Percentiles rank a stretch among this genome's conserved stretches.
Conservation (phyloP, 2,113 vertebrate species). For the Tamias sibiricus region DNA sequence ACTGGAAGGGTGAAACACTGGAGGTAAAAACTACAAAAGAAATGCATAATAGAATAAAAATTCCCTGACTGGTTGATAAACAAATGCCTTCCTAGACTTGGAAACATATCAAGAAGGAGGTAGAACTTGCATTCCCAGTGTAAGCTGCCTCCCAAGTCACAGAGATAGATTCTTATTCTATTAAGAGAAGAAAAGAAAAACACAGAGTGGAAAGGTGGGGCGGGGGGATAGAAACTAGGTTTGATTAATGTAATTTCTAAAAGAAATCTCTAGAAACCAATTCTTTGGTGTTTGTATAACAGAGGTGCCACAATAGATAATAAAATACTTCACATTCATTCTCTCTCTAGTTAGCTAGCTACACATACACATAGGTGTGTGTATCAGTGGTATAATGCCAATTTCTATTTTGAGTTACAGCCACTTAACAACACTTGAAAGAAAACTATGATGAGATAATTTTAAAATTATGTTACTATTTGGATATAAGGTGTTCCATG, state of each 20-base stretch:
- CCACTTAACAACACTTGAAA: background rate
- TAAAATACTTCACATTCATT: background rate
- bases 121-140: background rate
- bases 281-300: background rate
- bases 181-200: slow-evolving; percentile 29
- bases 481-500: too few relatives aligned
- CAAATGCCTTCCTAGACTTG: background rate
- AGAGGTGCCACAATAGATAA: background rate
- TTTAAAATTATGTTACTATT: background rate
- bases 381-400: background rate
- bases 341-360: background rate
- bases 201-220: background rate
- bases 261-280: background rate
- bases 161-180: background rate
- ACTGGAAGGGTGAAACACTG: too few relatives aligned
- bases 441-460: background rate
- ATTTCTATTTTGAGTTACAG: background rate
- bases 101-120: background rate
- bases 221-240: background rate
- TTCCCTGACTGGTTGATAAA: background rate
- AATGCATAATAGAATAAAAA: background rate
- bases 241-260: background rate
- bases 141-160: background rate
- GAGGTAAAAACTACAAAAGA: background rate
- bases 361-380: background rate